Percentiles rank a stretch among this genome's conserved stretches.
These are phyloP conservation scores for Phrynocephalus vlangalii DNA, from an alignment of 2,797 vertebrate species.

Conservation along the genomic window DNA sequence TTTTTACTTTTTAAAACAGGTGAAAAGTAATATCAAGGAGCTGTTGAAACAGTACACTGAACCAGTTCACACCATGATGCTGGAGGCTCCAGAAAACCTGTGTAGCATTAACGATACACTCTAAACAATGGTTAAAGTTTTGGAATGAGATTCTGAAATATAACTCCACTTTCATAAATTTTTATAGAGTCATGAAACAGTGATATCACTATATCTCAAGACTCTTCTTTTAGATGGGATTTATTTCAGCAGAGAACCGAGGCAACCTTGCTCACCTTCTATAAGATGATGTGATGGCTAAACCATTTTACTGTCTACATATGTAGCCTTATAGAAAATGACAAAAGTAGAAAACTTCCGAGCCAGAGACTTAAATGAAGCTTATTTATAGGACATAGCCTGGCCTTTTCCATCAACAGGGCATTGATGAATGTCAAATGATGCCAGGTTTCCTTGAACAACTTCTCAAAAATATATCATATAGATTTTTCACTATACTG, in stretches of 20 bases:
- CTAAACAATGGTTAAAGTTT: constrained; percentile 39
- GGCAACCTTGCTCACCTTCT: constrained; percentile 48
- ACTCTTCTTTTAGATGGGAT: constrained; percentile 31
- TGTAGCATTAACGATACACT: constrained; percentile 10
- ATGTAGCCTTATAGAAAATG: constrained; percentile 33
- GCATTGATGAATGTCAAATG: constrained; percentile 36
- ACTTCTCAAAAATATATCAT: constrained; percentile 45
- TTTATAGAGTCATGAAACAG: constrained; percentile 29
- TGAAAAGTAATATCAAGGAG: not conserved
- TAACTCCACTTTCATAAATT: constrained; percentile 43
- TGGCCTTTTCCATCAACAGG: not conserved
- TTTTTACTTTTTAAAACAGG: not conserved
- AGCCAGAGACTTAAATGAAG: constrained; percentile 29
- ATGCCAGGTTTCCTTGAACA: constrained; percentile 25
- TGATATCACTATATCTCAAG: not conserved
- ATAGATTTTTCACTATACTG: constrained; percentile 46
- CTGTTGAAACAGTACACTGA: not conserved
- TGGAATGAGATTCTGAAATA: constrained; percentile 33
- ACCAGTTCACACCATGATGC: not conserved
- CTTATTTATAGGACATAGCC: not conserved
- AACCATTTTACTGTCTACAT: constrained; percentile 30
- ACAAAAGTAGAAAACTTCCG: constrained; percentile 38
- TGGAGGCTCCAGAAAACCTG: not conserved
- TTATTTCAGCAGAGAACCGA: constrained; percentile 47
- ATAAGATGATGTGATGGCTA: not conserved